Evolutionary conservation across 2,797 vertebrate genomes (phyloP).

Genomic region (Monodelphis domestica): DNA sequence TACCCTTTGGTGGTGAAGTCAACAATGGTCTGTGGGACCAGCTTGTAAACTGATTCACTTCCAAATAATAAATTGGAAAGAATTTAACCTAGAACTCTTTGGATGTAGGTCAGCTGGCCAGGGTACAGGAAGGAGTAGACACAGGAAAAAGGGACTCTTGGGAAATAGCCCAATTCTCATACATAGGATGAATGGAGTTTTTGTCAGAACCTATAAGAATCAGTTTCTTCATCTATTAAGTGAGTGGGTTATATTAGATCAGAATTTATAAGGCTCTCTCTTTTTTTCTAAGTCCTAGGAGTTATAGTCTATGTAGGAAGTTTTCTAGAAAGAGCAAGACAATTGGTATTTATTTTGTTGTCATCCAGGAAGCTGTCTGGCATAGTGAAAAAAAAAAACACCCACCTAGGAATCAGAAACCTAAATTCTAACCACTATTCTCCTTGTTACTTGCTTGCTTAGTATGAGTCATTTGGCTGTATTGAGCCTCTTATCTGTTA

Average conservation of each 20-base stretch:
- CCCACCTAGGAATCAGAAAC: neutral
- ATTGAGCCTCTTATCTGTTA: neutral
- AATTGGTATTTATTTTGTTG: neutral
- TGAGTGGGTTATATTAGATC: neutral
- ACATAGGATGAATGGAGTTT: neutral
- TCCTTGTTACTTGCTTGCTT: rapidly evolving
- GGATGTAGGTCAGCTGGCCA: neutral
- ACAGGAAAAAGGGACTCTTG: neutral
- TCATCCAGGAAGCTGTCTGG: neutral
- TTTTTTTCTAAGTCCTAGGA: neutral
- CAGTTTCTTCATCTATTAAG: neutral
- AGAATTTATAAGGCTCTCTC: neutral
- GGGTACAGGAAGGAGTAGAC: neutral
- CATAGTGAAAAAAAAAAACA: rapidly evolving
- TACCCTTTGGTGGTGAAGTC: neutral
- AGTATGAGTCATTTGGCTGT: neutral
- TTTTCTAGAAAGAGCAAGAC: neutral
- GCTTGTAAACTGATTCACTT: neutral
- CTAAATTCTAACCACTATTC: rapidly evolving
- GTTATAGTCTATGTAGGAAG: rapidly evolving
- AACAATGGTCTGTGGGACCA: neutral
- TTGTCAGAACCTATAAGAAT: neutral
- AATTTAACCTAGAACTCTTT: neutral
- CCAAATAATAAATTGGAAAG: neutral
- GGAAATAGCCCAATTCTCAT: neutral